Evolutionary conservation across 2,888 invertebrate species (phyloP).

Genomic region (Dicycla oo): DNA sequence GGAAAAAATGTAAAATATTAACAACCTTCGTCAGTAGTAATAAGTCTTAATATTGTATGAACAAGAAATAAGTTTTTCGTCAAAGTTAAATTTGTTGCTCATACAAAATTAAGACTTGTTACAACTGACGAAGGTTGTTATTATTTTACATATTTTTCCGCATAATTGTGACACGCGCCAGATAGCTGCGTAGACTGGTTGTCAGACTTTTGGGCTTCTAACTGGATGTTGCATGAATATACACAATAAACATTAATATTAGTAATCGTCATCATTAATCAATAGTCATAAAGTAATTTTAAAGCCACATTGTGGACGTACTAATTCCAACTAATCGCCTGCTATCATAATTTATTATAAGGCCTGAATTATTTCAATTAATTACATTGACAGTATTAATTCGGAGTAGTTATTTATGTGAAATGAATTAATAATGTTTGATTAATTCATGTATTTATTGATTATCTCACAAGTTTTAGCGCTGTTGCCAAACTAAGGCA

Average conservation of each 20-base stretch:
- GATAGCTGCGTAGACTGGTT: background rate
- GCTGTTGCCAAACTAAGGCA: background rate
- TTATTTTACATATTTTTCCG: too few relatives aligned
- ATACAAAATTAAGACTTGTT: too few relatives aligned
- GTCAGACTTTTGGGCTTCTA: background rate
- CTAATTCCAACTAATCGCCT: slow-evolving; percentile 27
- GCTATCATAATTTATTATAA: slow-evolving; percentile 27
- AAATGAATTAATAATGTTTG: slow-evolving; percentile 17
- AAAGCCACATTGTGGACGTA: slow-evolving; percentile 5
- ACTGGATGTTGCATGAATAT: background rate
- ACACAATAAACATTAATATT: background rate
- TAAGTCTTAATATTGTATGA: too few relatives aligned
- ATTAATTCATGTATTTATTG: slow-evolving; percentile 8
- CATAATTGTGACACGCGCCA: too few relatives aligned
- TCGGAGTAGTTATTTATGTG: slow-evolving; percentile 1
- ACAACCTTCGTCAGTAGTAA: too few relatives aligned
- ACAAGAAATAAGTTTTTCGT: too few relatives aligned
- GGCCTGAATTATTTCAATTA: slow-evolving; percentile 20
- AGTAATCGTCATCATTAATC: slow-evolving; percentile 1
- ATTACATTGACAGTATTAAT: slow-evolving; percentile 26
- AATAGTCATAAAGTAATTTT: slow-evolving; percentile 23
- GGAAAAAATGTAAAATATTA: too few relatives aligned
- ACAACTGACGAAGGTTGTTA: too few relatives aligned
- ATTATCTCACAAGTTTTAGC: background rate
- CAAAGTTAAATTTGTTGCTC: too few relatives aligned